Evolutionary conservation across 2,797 vertebrate genomes (phyloP).

Genomic region (Myripristis jacobus): DNA sequence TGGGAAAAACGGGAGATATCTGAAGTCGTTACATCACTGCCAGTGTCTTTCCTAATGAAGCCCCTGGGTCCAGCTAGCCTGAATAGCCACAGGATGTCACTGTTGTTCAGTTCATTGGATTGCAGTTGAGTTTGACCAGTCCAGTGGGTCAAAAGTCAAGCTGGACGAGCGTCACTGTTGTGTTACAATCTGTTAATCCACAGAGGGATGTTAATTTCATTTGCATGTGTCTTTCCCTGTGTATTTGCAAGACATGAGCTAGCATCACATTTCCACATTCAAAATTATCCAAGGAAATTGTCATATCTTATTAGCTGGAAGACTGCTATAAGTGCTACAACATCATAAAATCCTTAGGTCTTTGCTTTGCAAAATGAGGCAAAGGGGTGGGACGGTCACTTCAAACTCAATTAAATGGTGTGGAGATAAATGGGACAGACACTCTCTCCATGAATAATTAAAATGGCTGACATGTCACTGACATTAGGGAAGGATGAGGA

Average conservation of each 20-base stretch:
- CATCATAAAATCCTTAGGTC: not conserved
- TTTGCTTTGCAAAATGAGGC: constrained; percentile 15
- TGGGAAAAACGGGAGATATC: not conserved
- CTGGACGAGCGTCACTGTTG: not conserved
- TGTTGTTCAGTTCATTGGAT: constrained; percentile 46
- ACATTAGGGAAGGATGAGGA: constrained; percentile 73
- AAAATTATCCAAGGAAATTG: too few species aligned
- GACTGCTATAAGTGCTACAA: not conserved
- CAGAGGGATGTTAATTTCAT: too few species aligned
- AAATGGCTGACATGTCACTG: constrained; percentile 74
- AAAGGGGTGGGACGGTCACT: constrained; percentile 58
- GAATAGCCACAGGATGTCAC: constrained; percentile 61
- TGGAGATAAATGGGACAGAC: constrained; percentile 75
- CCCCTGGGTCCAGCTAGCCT: not conserved
- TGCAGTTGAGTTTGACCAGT: not conserved
- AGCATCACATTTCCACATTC: too few species aligned
- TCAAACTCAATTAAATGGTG: constrained; percentile 72
- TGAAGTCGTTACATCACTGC: constrained; percentile 8
- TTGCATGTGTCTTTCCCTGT: too few species aligned
- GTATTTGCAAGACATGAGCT: too few species aligned
- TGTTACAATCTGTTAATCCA: too few species aligned
- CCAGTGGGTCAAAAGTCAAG: not conserved
- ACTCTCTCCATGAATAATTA: constrained; percentile 78
- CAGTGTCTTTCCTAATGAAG: too few species aligned
- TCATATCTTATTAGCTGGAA: too few species aligned